Conservation (phyloP, 2,888 invertebrate genomes). For the Pyrrhia umbra region DNA sequence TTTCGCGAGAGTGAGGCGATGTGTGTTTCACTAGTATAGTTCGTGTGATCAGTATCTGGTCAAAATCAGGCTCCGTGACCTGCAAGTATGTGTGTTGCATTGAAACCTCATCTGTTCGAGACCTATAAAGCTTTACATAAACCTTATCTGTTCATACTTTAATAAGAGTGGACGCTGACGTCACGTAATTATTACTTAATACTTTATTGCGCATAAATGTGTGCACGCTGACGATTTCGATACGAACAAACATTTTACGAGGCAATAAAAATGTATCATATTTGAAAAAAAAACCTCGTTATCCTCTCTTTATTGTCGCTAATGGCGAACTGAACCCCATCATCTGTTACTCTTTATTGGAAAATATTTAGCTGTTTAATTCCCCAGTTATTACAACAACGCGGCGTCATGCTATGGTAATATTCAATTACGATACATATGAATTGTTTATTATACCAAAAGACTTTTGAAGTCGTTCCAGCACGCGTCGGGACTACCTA, state of each 20-base stretch:
- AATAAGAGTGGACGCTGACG: slow-evolving; percentile 34
- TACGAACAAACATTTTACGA: slow-evolving; percentile 69
- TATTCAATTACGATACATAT: slow-evolving; percentile 19
- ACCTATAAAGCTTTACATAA: not conserved
- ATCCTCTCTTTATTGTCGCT: slow-evolving; percentile 55
- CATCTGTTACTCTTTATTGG: slow-evolving; percentile 66
- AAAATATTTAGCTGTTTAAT: slow-evolving; percentile 62
- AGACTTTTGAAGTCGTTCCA: slow-evolving; percentile 1
- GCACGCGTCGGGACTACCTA: not conserved
- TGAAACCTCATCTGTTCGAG: not conserved
- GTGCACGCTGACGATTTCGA: slow-evolving; percentile 56
- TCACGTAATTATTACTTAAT: slow-evolving; percentile 62
- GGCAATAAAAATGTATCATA: slow-evolving; percentile 65
- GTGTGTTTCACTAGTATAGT: too few species aligned
- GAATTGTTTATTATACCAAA: slow-evolving; percentile 17
- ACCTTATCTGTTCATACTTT: not conserved
- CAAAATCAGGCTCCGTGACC: too few species aligned
- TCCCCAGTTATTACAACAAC: slow-evolving; percentile 50
- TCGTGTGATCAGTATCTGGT: too few species aligned
- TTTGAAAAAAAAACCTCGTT: slow-evolving; percentile 63
- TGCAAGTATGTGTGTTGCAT: too few species aligned
- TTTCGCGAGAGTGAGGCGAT: too few species aligned
- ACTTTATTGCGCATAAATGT: slow-evolving; percentile 64
- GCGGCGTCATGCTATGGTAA: slow-evolving; percentile 11
- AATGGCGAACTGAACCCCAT: slow-evolving; percentile 63